These are phyloP conservation scores for Drosophila histrio DNA, from an alignment of 2,888 invertebrate species.

Conservation along the genomic window DNA sequence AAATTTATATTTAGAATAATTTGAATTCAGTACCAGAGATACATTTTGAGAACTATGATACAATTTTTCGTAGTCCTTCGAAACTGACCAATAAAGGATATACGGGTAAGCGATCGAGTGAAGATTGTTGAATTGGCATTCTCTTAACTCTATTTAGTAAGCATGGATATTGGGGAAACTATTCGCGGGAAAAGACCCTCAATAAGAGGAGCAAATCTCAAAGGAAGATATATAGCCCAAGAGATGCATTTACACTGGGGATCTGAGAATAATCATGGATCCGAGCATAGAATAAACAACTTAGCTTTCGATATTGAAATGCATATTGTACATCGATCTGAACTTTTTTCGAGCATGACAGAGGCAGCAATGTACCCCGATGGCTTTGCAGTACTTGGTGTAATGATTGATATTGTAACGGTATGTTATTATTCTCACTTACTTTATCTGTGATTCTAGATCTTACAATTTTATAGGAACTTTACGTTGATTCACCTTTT, in stretches of 20 bases:
- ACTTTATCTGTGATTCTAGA: not conserved
- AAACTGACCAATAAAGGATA: not conserved
- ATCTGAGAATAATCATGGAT: not conserved
- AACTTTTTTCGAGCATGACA: not conserved
- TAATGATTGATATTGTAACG: not conserved
- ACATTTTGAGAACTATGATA: not conserved
- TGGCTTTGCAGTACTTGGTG: not conserved
- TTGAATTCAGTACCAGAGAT: not conserved
- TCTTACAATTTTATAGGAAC: not conserved
- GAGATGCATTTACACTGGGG: slow-evolving; percentile 19
- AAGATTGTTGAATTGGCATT: not conserved
- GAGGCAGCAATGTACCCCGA: not conserved
- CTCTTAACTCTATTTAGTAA: not conserved
- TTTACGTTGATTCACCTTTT: too few relatives aligned
- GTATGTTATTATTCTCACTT: not conserved
- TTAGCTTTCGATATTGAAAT: not conserved
- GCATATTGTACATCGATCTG: slow-evolving; percentile 3
- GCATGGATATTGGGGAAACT: not conserved
- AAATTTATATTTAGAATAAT: not conserved
- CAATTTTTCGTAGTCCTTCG: not conserved
- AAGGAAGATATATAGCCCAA: not conserved
- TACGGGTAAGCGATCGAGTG: not conserved
- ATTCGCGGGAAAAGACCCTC: not conserved
- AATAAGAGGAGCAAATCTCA: not conserved
- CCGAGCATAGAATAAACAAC: not conserved